A percentile compares a stretch with the other conserved stretches of the same genome.
Evolutionary conservation across 2,888 invertebrate genomes (phyloP).

Genomic region (Drosophila meridionalis): DNA sequence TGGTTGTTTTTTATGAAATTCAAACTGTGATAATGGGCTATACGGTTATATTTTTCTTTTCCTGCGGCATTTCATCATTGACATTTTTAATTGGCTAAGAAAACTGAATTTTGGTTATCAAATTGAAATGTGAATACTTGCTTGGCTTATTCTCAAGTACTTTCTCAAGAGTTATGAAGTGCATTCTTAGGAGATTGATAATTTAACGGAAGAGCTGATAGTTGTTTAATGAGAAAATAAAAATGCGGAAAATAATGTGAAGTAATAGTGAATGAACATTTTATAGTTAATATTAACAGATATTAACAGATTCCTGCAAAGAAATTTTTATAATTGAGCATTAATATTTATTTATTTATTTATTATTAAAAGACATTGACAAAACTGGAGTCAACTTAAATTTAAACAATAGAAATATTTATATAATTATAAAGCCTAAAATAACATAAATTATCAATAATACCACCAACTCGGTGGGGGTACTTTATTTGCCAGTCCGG

Average conservation of each 20-base stretch:
- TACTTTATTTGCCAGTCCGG: no score
- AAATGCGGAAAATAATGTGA: not conserved
- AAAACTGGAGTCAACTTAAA: no score
- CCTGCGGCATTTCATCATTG: constrained; percentile 25
- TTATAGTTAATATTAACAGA: not conserved
- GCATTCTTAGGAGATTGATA: not conserved
- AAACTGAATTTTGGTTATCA: not conserved
- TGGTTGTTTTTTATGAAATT: constrained; percentile 17
- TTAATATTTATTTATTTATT: no score
- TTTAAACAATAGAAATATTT: no score
- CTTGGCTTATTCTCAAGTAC: not conserved
- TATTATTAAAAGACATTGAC: no score
- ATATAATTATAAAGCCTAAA: no score
- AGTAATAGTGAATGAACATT: not conserved
- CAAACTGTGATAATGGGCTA: constrained; percentile 24
- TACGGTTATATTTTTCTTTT: not conserved
- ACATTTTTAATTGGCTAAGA: constrained; percentile 43
- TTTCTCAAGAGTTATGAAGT: not conserved
- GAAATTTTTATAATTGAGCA: not conserved
- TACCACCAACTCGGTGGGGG: no score
- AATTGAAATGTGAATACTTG: constrained; percentile 18
- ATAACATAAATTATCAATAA: no score
- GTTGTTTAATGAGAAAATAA: not conserved
- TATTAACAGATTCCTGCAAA: not conserved
- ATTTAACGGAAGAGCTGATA: not conserved